Evolutionary conservation across 2,797 vertebrate genomes (phyloP).

Genomic region (Lagocephalus sceleratus): DNA sequence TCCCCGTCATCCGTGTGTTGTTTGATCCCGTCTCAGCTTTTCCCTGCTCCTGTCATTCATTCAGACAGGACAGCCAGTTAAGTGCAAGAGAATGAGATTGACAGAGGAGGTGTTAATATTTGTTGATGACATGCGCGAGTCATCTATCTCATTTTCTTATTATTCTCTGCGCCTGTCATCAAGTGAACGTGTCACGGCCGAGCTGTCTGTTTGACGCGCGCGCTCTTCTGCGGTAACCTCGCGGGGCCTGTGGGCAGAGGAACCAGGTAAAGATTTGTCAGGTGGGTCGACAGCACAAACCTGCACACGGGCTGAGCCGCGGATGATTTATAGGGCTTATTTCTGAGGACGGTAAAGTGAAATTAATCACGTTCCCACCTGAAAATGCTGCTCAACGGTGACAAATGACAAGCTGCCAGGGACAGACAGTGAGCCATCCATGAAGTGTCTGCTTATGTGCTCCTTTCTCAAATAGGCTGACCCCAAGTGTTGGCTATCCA

Average conservation of each 20-base stretch:
- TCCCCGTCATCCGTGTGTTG: constrained; percentile 60
- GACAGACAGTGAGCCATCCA: constrained; percentile 80
- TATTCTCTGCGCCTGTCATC: constrained; percentile 20
- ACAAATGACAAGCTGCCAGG: constrained; percentile 83
- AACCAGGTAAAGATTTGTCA: constrained; percentile 79
- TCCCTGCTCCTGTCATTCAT: constrained; percentile 47
- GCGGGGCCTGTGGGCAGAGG: constrained; percentile 40
- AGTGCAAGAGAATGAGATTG: constrained; percentile 29
- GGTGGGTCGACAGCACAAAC: constrained; percentile 58
- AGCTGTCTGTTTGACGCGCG: constrained; percentile 41
- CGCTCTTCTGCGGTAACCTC: constrained; percentile 41
- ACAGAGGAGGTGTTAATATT: constrained; percentile 49
- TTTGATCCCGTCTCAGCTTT: constrained; percentile 44
- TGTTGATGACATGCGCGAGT: constrained; percentile 48
- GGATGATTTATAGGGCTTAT: constrained; percentile 86
- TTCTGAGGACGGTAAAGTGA: constrained; percentile 85
- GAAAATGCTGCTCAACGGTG: constrained; percentile 79
- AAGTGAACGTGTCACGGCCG: constrained; percentile 36
- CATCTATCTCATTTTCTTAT: constrained; percentile 21
- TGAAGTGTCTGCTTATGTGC: constrained; percentile 67
- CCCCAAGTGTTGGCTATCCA: constrained; percentile 68
- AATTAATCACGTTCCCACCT: constrained; percentile 84
- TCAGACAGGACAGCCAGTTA: constrained; percentile 47
- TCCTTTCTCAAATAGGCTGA: constrained; percentile 78
- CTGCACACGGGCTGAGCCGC: constrained; percentile 58